phyloP scores from a whole-genome alignment of 1,140 invertebrate genomes.

The Drosophila kurseongensis region DNA sequence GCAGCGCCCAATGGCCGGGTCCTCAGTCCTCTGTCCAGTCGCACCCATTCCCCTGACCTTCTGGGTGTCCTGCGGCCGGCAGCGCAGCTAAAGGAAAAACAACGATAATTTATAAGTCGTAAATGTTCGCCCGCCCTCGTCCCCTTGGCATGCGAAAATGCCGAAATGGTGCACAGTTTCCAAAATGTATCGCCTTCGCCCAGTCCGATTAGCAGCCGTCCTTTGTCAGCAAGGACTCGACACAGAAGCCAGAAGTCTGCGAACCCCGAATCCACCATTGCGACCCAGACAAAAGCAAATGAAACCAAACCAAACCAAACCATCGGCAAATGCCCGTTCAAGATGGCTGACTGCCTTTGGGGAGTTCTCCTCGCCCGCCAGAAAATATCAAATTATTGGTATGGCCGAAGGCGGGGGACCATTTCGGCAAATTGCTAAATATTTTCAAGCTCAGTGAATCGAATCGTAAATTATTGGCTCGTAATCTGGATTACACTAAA shows the following conservation, averaged over 20 bases:
- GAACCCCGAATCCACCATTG: constrained; percentile 9
- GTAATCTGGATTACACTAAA: constrained; percentile 48
- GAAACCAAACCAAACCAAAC: constrained; percentile 1
- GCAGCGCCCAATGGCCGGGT: constrained; percentile 44
- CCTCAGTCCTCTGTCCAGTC: constrained; percentile 2
- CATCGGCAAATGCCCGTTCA: constrained; percentile 53
- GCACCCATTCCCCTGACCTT: constrained; percentile 51
- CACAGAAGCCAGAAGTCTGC: constrained; percentile 46
- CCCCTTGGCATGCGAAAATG: constrained; percentile 60
- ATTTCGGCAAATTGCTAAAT: constrained; percentile 71
- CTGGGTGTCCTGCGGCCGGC: constrained; percentile 68
- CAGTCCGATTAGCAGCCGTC: constrained; percentile 70
- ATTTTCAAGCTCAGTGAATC: constrained; percentile 75
- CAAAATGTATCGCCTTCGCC: constrained; percentile 73
- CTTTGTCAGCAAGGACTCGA: constrained; percentile 39
- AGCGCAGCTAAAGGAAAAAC: constrained; percentile 67
- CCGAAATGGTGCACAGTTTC: constrained; percentile 76
- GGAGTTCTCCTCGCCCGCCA: constrained; percentile 42
- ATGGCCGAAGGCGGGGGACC: constrained; percentile 55
- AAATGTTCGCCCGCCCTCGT: constrained; percentile 54
- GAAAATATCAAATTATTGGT: constrained; percentile 65
- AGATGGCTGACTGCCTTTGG: constrained; percentile 57
- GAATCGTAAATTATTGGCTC: constrained; percentile 62
- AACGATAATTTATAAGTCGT: constrained; percentile 84
- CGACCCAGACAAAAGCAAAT: constrained; percentile 4